These are phyloP conservation scores for Mesorhabditis spiculigera DNA, from an alignment of 2,888 invertebrate genomes.

Conservation along the genomic window DNA sequence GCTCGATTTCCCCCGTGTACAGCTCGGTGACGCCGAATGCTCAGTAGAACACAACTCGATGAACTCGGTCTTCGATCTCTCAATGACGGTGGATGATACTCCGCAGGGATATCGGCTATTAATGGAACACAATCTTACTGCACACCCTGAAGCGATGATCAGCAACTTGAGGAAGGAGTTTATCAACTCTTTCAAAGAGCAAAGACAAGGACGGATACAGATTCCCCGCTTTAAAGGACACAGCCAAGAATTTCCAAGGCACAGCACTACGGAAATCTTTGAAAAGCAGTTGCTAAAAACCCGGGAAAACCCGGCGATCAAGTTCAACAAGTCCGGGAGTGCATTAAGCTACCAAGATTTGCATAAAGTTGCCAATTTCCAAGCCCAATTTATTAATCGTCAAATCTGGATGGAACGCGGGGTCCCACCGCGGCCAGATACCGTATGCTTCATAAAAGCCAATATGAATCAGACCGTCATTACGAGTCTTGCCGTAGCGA, in stretches of 20 bases:
- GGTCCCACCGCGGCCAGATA: conserved; percentile 15
- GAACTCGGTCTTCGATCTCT: conserved; percentile 46
- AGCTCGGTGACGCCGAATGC: conserved; percentile 21
- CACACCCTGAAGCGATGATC: conserved; percentile 26
- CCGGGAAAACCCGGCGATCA: background rate
- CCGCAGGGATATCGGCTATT: conserved; percentile 25
- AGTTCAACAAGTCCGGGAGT: background rate
- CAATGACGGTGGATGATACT: conserved; percentile 49
- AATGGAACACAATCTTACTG: conserved; percentile 36
- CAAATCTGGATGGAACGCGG: conserved; percentile 6
- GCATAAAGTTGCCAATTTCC: conserved; percentile 13
- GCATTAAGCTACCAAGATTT: conserved; percentile 7
- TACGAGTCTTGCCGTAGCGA: conserved; percentile 25
- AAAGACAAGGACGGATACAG: too few species aligned
- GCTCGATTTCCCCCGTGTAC: conserved; percentile 46
- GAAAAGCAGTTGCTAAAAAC: background rate
- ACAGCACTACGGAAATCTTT: background rate
- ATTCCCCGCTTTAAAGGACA: background rate
- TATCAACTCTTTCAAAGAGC: background rate
- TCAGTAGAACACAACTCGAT: conserved; percentile 40
- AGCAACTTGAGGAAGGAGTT: conserved; percentile 16
- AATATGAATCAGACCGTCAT: conserved; percentile 15
- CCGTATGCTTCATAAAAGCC: conserved; percentile 21
- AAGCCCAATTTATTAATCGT: background rate
- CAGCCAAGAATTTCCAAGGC: background rate